Evolutionary conservation across 2,888 invertebrate genomes (phyloP).

Genomic region (Spicauda simplicius): DNA sequence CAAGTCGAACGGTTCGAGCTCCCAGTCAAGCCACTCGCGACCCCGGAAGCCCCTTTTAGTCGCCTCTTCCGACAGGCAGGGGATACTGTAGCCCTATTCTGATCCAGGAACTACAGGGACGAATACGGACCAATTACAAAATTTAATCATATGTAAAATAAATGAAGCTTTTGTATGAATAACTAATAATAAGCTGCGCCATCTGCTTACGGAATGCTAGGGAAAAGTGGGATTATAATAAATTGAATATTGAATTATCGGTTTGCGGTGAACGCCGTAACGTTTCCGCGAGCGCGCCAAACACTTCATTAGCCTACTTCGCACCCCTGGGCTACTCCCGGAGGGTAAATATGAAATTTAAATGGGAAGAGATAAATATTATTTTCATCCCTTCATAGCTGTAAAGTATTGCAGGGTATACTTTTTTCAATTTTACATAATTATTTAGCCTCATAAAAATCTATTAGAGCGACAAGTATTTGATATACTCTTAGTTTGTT

Average conservation of each 20-base stretch:
- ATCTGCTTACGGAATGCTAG: neutral
- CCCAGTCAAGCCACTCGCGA: too few species aligned
- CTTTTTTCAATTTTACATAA: too few species aligned
- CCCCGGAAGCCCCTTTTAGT: too few species aligned
- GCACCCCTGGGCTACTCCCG: conserved; percentile 1
- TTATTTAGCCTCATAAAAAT: too few species aligned
- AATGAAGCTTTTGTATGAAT: neutral
- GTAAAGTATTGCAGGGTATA: neutral
- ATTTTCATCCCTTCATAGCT: neutral
- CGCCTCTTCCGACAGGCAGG: too few species aligned
- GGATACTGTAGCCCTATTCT: too few species aligned
- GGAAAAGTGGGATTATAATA: conserved; percentile 1
- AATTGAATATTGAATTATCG: neutral
- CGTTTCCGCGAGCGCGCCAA: conserved; percentile 6
- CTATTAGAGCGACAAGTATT: too few species aligned
- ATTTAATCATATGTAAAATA: too few species aligned
- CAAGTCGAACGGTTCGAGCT: too few species aligned
- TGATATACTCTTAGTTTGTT: too few species aligned
- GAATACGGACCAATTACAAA: too few species aligned
- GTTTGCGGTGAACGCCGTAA: conserved; percentile 1
- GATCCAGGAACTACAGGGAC: too few species aligned
- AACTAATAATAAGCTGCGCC: neutral
- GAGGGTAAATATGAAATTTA: conserved; percentile 13
- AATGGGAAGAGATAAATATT: neutral
- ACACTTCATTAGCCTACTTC: conserved; percentile 20